Evolutionary conservation across 2,113 vertebrate genomes (phyloP).

Genomic region (Porphyrio hochstetteri): DNA sequence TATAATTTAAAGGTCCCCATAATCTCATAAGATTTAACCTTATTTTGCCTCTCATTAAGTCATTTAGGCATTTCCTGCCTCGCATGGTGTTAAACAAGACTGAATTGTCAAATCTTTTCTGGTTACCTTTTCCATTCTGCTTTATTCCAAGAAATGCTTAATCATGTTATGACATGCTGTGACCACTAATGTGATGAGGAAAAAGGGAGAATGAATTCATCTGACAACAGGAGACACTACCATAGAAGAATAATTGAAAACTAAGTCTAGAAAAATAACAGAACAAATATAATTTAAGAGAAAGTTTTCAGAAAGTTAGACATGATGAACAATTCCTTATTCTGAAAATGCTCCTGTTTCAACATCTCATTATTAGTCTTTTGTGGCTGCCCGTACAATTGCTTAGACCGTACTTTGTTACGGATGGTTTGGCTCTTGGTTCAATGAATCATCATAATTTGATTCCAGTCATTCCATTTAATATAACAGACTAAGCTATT

Average conservation of each 20-base stretch:
- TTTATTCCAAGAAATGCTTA: not conserved
- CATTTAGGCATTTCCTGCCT: not conserved
- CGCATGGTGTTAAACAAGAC: not conserved
- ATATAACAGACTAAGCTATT: not conserved
- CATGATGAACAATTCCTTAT: not conserved
- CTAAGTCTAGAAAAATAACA: not conserved
- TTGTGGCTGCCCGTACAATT: not conserved
- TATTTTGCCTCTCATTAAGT: not conserved
- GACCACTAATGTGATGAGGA: not conserved
- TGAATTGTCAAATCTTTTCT: not conserved
- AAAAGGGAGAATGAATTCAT: not conserved
- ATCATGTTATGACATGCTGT: not conserved
- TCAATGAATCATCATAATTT: constrained; percentile 9
- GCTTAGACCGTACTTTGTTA: not conserved
- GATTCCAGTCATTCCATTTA: not conserved
- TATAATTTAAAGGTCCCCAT: not conserved
- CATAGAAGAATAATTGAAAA: not conserved
- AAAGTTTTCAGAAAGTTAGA: not conserved
- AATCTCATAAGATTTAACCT: not conserved
- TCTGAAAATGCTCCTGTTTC: not conserved
- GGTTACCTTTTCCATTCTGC: not conserved
- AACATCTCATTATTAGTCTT: not conserved
- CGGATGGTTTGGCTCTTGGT: not conserved
- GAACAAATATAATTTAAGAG: not conserved
- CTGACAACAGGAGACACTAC: not conserved